A percentile compares a stretch with the other conserved stretches of the same genome.
These are phyloP conservation scores for Craniophora ligustri DNA, from an alignment of 2,888 invertebrate species.

Conservation along the genomic window DNA sequence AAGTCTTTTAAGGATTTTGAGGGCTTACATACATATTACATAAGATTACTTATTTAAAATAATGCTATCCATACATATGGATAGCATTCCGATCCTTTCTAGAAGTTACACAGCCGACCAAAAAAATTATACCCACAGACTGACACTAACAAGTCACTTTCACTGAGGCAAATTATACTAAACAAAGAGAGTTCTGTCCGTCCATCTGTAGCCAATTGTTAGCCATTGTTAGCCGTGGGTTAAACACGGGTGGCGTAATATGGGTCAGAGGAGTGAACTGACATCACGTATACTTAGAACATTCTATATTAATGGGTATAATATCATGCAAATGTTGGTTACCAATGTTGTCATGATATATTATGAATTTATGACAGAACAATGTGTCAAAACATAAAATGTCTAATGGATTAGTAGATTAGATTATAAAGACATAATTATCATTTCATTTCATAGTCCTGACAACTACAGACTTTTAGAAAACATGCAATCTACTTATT, in stretches of 20 bases:
- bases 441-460: no score
- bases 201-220: constrained; percentile 22
- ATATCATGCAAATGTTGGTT: constrained; percentile 17
- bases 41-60: no score
- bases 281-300: constrained; percentile 7
- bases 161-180: constrained; percentile 45
- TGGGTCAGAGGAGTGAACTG: constrained; percentile 25
- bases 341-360: no score
- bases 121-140: constrained; percentile 22
- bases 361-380: no score
- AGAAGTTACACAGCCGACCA: constrained; percentile 31
- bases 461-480: no score
- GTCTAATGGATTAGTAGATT: no score
- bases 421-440: no score
- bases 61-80: constrained; percentile 32
- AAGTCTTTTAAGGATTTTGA: no score
- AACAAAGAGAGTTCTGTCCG: constrained; percentile 45
- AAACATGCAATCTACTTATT: no score
- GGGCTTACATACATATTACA: no score
- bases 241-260: constrained; percentile 41
- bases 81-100: constrained; percentile 20
- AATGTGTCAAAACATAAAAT: no score
- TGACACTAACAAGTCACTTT: constrained; percentile 45
- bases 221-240: constrained; percentile 41
- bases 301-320: constrained; percentile 22